Conservation (phyloP, 2,113 vertebrate genomes). For the Solea senegalensis region DNA sequence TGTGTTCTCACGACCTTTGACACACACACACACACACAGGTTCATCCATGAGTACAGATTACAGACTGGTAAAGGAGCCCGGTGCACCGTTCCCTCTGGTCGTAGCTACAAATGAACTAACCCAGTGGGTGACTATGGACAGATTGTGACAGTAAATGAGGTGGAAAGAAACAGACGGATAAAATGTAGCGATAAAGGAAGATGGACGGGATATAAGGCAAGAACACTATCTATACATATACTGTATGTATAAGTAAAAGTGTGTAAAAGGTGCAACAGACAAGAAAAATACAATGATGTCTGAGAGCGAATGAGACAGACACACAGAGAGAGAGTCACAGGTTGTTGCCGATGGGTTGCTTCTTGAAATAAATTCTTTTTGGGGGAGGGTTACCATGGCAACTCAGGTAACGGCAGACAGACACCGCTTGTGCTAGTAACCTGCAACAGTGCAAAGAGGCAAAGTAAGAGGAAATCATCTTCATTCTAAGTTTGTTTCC, state of each 20-base stretch:
- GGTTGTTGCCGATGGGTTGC: slow-evolving; percentile 65
- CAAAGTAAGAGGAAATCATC: slow-evolving; percentile 9
- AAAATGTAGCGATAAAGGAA: slow-evolving; percentile 25
- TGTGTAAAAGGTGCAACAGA: neutral
- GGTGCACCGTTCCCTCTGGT: slow-evolving; percentile 61
- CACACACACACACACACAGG: slow-evolving; percentile 7
- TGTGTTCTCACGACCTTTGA: too few relatives aligned
- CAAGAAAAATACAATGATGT: slow-evolving; percentile 14
- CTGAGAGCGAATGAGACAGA: slow-evolving; percentile 7
- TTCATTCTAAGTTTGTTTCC: slow-evolving; percentile 15
- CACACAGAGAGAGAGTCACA: slow-evolving; percentile 45
- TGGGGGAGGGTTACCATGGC: slow-evolving; percentile 67
- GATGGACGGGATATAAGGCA: neutral
- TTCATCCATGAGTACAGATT: slow-evolving; percentile 55
- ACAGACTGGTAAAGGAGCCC: slow-evolving; percentile 33
- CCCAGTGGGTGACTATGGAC: slow-evolving; percentile 53
- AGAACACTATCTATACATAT: neutral
- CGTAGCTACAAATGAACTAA: slow-evolving; percentile 64
- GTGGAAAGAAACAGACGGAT: slow-evolving; percentile 43
- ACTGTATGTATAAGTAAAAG: slow-evolving; percentile 1
- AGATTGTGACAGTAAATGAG: slow-evolving; percentile 65
- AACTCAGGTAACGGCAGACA: slow-evolving; percentile 66
- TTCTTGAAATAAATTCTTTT: slow-evolving; percentile 73
- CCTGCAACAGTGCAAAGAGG: slow-evolving; percentile 27
- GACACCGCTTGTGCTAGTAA: slow-evolving; percentile 58